A percentile compares a stretch with the other conserved stretches of the same genome.
Conservation (phyloP, 2,888 invertebrate species). For the Lycocerus yunnanus region DNA sequence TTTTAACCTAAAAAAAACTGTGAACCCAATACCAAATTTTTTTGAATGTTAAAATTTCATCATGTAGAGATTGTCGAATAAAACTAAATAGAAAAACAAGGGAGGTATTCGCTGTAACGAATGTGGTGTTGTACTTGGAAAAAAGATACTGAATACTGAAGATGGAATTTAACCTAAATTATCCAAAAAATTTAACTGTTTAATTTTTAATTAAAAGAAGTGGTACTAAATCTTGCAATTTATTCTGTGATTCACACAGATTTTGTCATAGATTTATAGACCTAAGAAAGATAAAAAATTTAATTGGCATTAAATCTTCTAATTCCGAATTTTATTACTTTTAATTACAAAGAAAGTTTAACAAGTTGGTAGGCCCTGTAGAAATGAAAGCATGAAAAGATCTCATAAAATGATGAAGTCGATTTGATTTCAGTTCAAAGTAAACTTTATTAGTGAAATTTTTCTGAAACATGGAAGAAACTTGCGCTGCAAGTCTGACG, state of each 20-base stretch:
- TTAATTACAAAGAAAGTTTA: not conserved
- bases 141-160: no score
- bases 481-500: not conserved
- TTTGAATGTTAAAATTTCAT: no score
- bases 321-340: not conserved
- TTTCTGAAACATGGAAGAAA: not conserved
- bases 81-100: no score
- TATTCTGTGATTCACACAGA: not conserved
- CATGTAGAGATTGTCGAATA: no score
- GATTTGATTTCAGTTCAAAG: not conserved
- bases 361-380: not conserved
- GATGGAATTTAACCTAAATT: no score
- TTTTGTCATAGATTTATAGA: not conserved
- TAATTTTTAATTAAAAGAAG: not conserved
- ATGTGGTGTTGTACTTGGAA: no score
- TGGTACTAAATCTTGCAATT: not conserved
- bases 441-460: not conserved
- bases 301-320: not conserved
- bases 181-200: not conserved
- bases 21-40: no score
- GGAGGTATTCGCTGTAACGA: no score
- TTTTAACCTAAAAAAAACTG: no score
- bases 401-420: not conserved
- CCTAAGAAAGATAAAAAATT: not conserved
- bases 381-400: not conserved